Evolutionary conservation across 1,140 invertebrate species (phyloP), one percentile per base, ranked within the genome.

Genomic region (Brachionus rubens): DNA sequence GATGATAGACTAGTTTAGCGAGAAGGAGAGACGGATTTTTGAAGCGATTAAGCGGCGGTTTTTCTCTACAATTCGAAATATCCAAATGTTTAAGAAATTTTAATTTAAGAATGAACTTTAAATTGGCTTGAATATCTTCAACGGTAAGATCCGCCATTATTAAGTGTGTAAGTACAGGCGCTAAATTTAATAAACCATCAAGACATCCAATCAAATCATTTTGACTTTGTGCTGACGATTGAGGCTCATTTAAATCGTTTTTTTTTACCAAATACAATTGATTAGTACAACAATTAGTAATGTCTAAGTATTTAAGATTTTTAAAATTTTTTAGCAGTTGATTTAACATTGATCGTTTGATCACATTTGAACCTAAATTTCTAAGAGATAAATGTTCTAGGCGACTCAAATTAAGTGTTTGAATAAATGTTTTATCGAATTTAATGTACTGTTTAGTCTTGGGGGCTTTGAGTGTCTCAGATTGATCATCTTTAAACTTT

Each of bases 21-120:
- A 96, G 82, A 26, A 88, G 85, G 76, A 87, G 83, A 82, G 90
- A 90, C 26, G 90, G 89, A 80, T 88, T 88, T 0, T 83, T 79
- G 82, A 43, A 72, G 88, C 92, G 77, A 85, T 86, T 4, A 89
- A 72, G n/a, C 7, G 50, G 46, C 7, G 30, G 26, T 54, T 72
- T 72, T 41, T 72, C 68, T 28, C 68, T 36, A 26, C 68, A 72
- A 52, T 50, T 72, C 3, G 68, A 72, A 10, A 72, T 50, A 24
- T 72, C 68, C 28, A 72, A 54, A 19, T 50, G 46, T n/a, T 24
- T 48, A 12, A 72, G 68, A 1, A 5, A 3, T 54, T 47, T 72
- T 21, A 72, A 24, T 21, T 30, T 24, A 7, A 72, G 46, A 10
- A 72, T 52, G 16, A 21, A 54, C 24, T 48, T 54, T 36, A 72